These are phyloP conservation scores for Pegoplata infirma DNA, from an alignment of 2,888 invertebrate species.

Conservation along the genomic window DNA sequence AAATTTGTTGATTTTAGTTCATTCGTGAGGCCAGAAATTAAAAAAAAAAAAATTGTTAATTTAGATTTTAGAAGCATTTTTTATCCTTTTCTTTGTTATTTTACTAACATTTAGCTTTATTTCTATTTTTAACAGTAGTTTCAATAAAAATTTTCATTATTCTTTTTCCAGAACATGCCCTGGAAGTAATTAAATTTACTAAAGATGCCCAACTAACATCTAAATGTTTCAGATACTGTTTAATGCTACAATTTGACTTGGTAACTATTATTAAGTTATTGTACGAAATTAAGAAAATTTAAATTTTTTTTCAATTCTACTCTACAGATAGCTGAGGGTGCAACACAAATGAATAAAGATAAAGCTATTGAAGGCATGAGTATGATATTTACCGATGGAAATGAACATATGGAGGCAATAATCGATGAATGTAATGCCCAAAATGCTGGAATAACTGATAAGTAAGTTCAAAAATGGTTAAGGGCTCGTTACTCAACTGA, in stretches of 20 bases:
- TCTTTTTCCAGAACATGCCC: slow-evolving; percentile 69
- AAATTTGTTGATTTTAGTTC: too few relatives aligned
- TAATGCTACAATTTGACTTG: slow-evolving; percentile 72
- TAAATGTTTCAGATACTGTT: slow-evolving; percentile 75
- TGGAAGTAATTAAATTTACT: slow-evolving; percentile 68
- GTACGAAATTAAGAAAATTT: too few relatives aligned
- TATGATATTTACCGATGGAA: slow-evolving; percentile 67
- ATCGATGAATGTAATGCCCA: slow-evolving; percentile 62
- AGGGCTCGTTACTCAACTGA: too few relatives aligned
- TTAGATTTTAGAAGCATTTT: too few relatives aligned
- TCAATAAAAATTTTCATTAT: too few relatives aligned
- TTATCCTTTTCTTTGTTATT: too few relatives aligned
- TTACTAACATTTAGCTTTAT: too few relatives aligned
- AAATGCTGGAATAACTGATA: slow-evolving; percentile 63
- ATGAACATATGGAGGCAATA: slow-evolving; percentile 48
- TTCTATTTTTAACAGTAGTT: too few relatives aligned
- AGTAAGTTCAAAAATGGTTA: slow-evolving; percentile 67
- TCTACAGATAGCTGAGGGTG: neutral
- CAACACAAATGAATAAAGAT: slow-evolving; percentile 54
- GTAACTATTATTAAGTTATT: slow-evolving; percentile 63
- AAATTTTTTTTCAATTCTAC: neutral
- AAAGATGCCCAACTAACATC: slow-evolving; percentile 67
- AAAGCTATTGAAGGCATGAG: slow-evolving; percentile 67
- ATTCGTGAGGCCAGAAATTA: too few relatives aligned
- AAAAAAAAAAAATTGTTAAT: too few relatives aligned